These are phyloP conservation scores for Drosophila ambigua DNA, from an alignment of 1,140 invertebrate species.

Conservation along the genomic window DNA sequence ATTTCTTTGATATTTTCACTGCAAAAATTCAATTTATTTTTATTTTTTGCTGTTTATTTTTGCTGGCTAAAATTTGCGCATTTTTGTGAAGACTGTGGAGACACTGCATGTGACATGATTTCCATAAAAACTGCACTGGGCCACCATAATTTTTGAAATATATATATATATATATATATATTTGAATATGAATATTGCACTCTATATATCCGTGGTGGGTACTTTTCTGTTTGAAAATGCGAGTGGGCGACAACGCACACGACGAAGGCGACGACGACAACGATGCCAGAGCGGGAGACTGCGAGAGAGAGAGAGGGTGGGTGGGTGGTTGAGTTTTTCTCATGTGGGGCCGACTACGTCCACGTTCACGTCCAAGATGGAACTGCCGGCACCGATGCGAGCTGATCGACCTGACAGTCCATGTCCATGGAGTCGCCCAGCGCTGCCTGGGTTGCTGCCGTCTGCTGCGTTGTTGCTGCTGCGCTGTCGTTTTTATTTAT, in stretches of 20 bases:
- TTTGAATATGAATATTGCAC: slow-evolving; percentile 39
- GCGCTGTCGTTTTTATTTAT: slow-evolving; percentile 43
- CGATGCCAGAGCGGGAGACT: slow-evolving; percentile 15
- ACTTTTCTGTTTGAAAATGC: slow-evolving; percentile 44
- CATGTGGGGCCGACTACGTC: slow-evolving; percentile 62
- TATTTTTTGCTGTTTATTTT: slow-evolving; percentile 1
- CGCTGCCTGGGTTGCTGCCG: background rate
- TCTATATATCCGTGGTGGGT: slow-evolving; percentile 16
- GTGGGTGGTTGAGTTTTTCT: slow-evolving; percentile 40
- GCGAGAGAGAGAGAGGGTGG: background rate
- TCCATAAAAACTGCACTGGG: slow-evolving; percentile 73
- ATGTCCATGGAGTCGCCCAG: slow-evolving; percentile 73
- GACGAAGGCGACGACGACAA: slow-evolving; percentile 43
- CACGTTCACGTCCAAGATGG: slow-evolving; percentile 62
- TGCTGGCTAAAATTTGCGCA: slow-evolving; percentile 57
- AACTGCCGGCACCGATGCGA: slow-evolving; percentile 50
- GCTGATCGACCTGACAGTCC: slow-evolving; percentile 70
- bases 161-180: slow-evolving; percentile 32
- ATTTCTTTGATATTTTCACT: slow-evolving; percentile 17
- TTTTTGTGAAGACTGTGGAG: slow-evolving; percentile 7
- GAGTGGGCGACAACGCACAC: slow-evolving; percentile 43
- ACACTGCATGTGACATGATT: slow-evolving; percentile 74
- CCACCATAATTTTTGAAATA: slow-evolving; percentile 23
- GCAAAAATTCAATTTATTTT: background rate
- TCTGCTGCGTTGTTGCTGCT: too few relatives aligned